Conservation (phyloP, 2,888 invertebrate species). For the Ametastegia equiseti region DNA sequence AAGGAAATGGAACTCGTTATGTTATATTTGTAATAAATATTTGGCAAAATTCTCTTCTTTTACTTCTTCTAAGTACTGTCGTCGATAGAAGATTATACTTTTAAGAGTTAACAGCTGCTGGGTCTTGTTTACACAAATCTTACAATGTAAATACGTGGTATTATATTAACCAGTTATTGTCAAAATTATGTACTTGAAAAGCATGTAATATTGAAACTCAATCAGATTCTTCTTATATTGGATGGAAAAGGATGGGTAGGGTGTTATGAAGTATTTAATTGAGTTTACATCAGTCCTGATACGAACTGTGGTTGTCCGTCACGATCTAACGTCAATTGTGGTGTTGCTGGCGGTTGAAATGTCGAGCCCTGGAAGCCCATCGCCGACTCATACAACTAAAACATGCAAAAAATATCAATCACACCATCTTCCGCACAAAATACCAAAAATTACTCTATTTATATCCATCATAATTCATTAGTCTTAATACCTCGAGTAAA, state of each 20-base stretch:
- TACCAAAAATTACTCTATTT: not conserved
- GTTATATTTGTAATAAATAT: not conserved
- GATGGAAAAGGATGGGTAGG: conserved; percentile 41
- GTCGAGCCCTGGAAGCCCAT: conserved; percentile 81
- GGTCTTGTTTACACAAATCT: conserved; percentile 30
- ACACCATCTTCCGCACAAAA: not conserved
- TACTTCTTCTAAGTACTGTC: conserved; percentile 7
- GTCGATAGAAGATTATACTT: conserved; percentile 1
- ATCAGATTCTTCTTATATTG: conserved; percentile 13
- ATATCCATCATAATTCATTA: too few relatives aligned
- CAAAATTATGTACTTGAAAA: conserved; percentile 61
- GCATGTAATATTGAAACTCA: conserved; percentile 44
- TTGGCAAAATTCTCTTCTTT: not conserved
- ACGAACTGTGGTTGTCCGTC: conserved; percentile 81
- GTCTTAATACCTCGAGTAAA: too few relatives aligned
- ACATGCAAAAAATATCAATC: conserved; percentile 47
- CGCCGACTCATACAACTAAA: conserved; percentile 80
- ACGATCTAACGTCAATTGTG: conserved; percentile 78
- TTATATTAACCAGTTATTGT: conserved; percentile 71
- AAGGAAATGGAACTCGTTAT: not conserved
- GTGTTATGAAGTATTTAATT: conserved; percentile 16
- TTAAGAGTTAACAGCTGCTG: conserved; percentile 29
- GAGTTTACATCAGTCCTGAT: conserved; percentile 79
- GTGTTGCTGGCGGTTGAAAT: conserved; percentile 73
- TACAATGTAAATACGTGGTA: conserved; percentile 38